phyloP scores from a whole-genome alignment of 2,113 vertebrate species.

The Orycteropus afer region DNA sequence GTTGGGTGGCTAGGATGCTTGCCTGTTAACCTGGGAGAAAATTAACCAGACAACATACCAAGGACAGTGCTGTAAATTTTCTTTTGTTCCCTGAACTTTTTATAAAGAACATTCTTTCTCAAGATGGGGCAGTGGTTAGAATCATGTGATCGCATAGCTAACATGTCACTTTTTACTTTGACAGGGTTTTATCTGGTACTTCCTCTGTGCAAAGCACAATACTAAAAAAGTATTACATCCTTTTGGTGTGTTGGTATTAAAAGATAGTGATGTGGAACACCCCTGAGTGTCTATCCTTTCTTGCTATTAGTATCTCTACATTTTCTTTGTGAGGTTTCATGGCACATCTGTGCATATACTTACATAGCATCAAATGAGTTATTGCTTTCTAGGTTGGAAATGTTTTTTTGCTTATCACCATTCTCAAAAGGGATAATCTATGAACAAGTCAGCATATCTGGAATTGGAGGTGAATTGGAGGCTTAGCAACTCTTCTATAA shows the following conservation, averaged over 20 bases:
- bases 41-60: constrained; percentile 18
- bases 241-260: neutral
- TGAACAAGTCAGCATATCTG: neutral
- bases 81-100: constrained; percentile 48
- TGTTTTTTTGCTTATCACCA: neutral
- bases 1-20: constrained; percentile 11
- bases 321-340: neutral
- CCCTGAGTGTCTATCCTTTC: neutral
- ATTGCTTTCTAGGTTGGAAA: constrained; percentile 38
- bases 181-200: neutral
- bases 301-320: neutral
- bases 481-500: constrained; percentile 41
- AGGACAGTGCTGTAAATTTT: constrained; percentile 1
- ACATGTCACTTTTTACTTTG: neutral
- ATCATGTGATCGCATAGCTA: neutral
- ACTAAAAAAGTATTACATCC: neutral
- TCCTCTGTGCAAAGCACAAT: neutral
- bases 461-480: constrained; percentile 50
- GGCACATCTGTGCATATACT: neutral
- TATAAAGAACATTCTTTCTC: constrained; percentile 40
- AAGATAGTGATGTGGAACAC: neutral
- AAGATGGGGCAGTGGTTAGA: neutral
- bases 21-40: constrained; percentile 32
- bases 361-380: neutral
- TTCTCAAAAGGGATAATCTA: constrained; percentile 29